Base-by-base conservation (phyloP, 2,888 invertebrate species). In the Hirtodrosophila confusa region DNA sequence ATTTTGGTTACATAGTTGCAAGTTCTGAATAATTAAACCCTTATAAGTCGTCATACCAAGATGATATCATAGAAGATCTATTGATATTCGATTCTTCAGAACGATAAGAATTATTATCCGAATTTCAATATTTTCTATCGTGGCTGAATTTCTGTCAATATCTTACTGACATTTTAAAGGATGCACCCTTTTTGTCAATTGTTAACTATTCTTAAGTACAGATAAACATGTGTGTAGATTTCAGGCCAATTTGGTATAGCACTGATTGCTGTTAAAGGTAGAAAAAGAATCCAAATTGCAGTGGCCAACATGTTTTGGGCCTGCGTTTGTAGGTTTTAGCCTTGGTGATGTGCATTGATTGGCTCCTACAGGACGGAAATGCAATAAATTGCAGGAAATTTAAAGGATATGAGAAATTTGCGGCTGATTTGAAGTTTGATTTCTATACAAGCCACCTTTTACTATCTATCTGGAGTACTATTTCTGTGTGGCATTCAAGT, bases 371-470 rank as follows among this genome's bases (percentile, higher is more conserved):
- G 48, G 48, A 61, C 61, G 80, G 70, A 74, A 69, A 58, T 75
- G 80, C 80, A 75, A 69, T 71, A 76, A 79, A 79, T 66, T 71
- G 44, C 62, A 65, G 75, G 55, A 80, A 78, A 67, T 78, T 69
- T 71, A 67, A 71, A 57, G 70, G 68, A 78, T 71, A 62, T 64
- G 55, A 62, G 62, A 75, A 71, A 80, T 80, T 54, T 61, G 55
- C 58, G 60, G 68, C 64, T 70, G 82, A 82, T 73, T 80, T 70
- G 63, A 56, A 62, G 64, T 69, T 62, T 71, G 78, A 64, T 47
- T 76, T 53, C 41, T 24, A 53, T 39, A 51, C 40, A 23, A 56
- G 47, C 54, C 50, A 49, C 33, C 47, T 47, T 58, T 40, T 40
- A 36, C 50, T 70, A 11, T 36, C 45, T 27, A 33, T 17, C 36